Percentiles rank a stretch among this genome's conserved stretches.
Conservation (phyloP, 1,140 invertebrate genomes). For the Bombus superbus region DNA sequence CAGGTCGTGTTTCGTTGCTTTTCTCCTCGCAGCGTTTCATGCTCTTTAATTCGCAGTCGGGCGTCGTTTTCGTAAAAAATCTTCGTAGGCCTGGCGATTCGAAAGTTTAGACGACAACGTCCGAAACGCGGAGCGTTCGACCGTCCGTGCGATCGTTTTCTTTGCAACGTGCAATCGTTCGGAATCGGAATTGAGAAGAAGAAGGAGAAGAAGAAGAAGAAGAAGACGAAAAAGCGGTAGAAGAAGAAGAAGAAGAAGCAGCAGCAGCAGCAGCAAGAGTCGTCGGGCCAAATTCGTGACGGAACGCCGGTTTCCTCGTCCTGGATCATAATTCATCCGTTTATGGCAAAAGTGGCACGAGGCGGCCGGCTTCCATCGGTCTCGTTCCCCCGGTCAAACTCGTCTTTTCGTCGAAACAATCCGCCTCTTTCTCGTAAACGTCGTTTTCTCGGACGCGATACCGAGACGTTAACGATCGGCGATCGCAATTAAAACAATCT, state of each 20-base stretch:
- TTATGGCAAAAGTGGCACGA: conserved; percentile 53
- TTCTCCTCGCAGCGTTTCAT: background rate
- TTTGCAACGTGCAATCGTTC: background rate
- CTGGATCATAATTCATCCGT: conserved; percentile 59
- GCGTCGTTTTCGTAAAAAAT: too few species aligned
- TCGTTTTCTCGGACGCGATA: background rate
- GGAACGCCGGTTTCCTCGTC: conserved; percentile 53
- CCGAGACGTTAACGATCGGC: background rate
- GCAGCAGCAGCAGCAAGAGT: too few species aligned
- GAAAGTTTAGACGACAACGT: too few species aligned
- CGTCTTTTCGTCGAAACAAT: conserved; percentile 6
- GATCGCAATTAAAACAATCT: background rate
- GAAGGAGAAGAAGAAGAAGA: background rate
- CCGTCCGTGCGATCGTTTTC: too few species aligned
- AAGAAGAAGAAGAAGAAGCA: background rate
- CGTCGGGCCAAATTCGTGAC: conserved; percentile 44
- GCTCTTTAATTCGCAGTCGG: background rate
- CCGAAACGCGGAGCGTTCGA: too few species aligned
- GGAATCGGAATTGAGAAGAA: background rate
- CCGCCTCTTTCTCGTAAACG: background rate
- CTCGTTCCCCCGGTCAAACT: background rate
- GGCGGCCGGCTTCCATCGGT: conserved; percentile 31
- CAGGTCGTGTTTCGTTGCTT: background rate
- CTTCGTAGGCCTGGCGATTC: too few species aligned
- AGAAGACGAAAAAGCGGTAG: too few species aligned